Conservation (phyloP, 2,113 vertebrate genomes). For the Peromyscus californicus region DNA sequence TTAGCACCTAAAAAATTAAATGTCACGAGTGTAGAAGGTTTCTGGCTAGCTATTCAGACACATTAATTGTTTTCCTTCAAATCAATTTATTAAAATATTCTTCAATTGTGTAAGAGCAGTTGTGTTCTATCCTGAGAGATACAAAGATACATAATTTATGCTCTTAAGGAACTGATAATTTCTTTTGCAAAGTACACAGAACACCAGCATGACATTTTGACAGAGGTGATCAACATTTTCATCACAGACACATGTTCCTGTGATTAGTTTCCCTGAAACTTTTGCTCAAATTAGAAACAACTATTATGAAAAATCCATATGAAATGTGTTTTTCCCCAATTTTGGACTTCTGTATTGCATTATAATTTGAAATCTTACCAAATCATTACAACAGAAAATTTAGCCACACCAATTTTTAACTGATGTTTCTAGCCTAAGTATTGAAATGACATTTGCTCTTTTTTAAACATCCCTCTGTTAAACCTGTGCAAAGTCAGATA, state of each 20-base stretch:
- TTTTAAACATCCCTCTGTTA: background rate
- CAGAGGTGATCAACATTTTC: background rate
- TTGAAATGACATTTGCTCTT: background rate
- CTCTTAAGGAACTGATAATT: background rate
- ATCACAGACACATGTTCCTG: background rate
- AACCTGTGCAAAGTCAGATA: background rate
- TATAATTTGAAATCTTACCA: background rate
- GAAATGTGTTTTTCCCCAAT: background rate
- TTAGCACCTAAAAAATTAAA: background rate
- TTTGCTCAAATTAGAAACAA: background rate
- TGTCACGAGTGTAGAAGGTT: background rate
- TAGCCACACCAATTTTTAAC: background rate
- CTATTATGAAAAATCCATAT: background rate
- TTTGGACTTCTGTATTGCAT: background rate
- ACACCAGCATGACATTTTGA: background rate
- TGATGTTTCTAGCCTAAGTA: background rate
- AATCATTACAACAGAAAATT: background rate
- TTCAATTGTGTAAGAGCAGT: background rate
- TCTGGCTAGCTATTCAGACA: background rate
- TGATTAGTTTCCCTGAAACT: background rate
- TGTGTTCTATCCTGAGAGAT: background rate
- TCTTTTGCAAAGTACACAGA: background rate
- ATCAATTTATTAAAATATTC: background rate
- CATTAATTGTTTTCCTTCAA: conserved; percentile 36
- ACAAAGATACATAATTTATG: background rate